phyloP scores from a whole-genome alignment of 64 coral and sea anemone species.

The Stichodactyla helianthus region DNA sequence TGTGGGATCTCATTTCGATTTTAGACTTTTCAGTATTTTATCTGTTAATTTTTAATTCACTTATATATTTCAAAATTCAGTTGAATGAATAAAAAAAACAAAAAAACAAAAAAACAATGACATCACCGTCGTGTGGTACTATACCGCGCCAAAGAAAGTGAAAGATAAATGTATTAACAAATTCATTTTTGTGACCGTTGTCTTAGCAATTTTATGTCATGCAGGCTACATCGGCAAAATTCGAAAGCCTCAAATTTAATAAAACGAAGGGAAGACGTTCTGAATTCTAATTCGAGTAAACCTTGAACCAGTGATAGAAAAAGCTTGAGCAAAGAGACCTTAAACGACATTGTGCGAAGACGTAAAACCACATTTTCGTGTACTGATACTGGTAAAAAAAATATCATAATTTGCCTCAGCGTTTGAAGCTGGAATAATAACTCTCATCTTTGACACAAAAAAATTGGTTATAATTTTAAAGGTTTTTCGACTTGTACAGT shows the following conservation, averaged over 20 bases:
- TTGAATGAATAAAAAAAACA: background rate
- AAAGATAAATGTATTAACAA: background rate
- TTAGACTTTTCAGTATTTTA: background rate
- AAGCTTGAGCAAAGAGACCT: background rate
- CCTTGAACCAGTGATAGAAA: background rate
- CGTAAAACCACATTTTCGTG: background rate
- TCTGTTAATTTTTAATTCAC: background rate
- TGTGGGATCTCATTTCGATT: background rate
- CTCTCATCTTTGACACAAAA: background rate
- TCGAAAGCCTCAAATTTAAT: slow-evolving; percentile 1
- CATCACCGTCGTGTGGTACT: background rate
- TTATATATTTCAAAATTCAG: background rate
- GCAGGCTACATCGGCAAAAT: background rate
- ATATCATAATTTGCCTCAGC: background rate
- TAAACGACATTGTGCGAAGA: background rate
- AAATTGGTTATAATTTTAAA: background rate
- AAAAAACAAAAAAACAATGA: background rate
- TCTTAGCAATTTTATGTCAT: slow-evolving; percentile 18
- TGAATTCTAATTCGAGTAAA: background rate
- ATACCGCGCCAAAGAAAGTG: background rate
- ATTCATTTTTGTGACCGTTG: slow-evolving; percentile 11
- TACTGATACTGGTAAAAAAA: background rate
- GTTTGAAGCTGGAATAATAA: background rate
- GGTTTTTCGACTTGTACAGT: background rate
- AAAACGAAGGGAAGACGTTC: background rate